Evolutionary conservation across 2,888 invertebrate species (phyloP), one percentile per base, ranked within the genome.

Genomic region (Phengaris arion): DNA sequence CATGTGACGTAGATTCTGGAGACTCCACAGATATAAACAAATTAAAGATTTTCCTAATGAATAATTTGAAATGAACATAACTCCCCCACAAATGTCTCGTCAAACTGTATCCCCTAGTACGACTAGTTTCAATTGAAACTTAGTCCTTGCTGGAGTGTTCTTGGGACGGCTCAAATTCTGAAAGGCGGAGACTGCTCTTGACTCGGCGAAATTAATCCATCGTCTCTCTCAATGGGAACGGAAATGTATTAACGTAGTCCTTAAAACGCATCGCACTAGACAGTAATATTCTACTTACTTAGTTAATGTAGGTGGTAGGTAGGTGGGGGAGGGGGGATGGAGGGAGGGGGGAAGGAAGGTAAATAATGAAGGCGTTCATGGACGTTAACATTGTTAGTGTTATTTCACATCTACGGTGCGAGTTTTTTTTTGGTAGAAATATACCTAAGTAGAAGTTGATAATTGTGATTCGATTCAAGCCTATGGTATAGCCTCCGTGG

Each of bases 131-230:
- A 89, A 89, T 91, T 87, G 86, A 85, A 92, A 91, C 86, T 92
- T 91, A 83, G 85, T 85, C 88, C 82, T 82, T 81, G 81, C 82
- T 83, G 85, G 86, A 89, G 89, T 88, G 87, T 88, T 88, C 88
- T 89, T 86, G 89, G 81, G 82, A 83, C 85, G 83, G 83, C 83
- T 84, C 86, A 83, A 85, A 85, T 86, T 83, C 85, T 88, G 87
- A 87, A 88, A 86, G 86, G 85, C 83, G 4, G 85, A 85, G 87
- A 84, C 85, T 87, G 86, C 88, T 90, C 90, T 87, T 86, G 89
- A 86, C 88, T 89, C 82, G 85, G 80, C 85, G 87, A 87, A 91
- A 91, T 93, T 93, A 92, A 92, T 92, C 89, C 88, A 89, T 91
- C 90, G 88, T 85, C 84, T 82, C 84, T 79, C 80, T 82, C 81